Evolutionary conservation across 2,113 vertebrate species (phyloP).

Genomic region (Tenebrosternarchus preto): DNA sequence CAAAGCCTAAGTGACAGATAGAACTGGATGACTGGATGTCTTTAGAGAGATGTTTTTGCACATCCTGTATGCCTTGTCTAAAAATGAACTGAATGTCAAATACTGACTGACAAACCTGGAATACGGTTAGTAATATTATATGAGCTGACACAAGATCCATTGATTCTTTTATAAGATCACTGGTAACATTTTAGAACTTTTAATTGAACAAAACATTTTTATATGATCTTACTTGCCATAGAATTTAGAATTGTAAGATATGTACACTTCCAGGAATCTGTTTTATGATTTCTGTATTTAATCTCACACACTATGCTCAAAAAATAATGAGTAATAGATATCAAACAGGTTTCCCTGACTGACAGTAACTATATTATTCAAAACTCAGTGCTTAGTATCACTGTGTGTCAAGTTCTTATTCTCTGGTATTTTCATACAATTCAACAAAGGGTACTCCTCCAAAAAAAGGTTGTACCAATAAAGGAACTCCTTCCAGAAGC

Average conservation of each 20-base stretch:
- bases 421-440: constrained; percentile 65
- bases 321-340: no score
- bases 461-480: constrained; percentile 61
- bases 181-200: no score
- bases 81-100: no score
- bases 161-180: background rate
- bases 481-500: constrained; percentile 68
- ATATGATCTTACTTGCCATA: no score
- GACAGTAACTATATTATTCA: background rate
- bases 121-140: background rate
- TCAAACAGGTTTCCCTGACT: background rate
- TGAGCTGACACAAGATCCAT: background rate
- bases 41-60: no score
- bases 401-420: constrained; percentile 51
- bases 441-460: constrained; percentile 65
- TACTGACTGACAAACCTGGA: background rate
- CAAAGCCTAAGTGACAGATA: no score
- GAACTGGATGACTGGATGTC: no score
- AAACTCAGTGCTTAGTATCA: constrained; percentile 51
- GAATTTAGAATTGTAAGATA: no score
- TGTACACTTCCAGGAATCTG: no score
- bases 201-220: no score
- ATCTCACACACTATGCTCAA: background rate
- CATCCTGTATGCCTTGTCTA: no score
- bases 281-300: no score